Evolutionary conservation across 2,113 vertebrate genomes (phyloP).

Genomic region (Callopanchax toddi): DNA sequence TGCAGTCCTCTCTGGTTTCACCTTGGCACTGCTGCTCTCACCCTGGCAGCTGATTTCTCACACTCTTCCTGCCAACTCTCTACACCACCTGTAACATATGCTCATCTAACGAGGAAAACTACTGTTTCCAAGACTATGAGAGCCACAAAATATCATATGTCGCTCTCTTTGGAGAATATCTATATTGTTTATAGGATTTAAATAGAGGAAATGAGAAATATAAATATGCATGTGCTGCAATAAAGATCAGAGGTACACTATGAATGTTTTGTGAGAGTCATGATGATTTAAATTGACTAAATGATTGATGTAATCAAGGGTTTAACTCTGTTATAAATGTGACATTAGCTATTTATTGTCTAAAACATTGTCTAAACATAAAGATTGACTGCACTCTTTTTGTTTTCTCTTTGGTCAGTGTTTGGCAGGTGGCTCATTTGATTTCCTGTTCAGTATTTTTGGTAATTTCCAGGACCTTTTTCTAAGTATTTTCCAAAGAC

Average conservation of each 20-base stretch:
- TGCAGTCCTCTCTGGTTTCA: constrained; percentile 65
- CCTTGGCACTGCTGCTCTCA: constrained; percentile 63
- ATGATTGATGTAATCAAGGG: too few species aligned
- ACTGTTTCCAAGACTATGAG: constrained; percentile 54
- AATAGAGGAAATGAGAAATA: neutral
- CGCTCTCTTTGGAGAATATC: constrained; percentile 35
- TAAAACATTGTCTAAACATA: too few species aligned
- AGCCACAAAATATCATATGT: constrained; percentile 59
- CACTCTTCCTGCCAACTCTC: constrained; percentile 50
- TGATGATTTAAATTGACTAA: too few species aligned
- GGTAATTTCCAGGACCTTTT: neutral
- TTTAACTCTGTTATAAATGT: too few species aligned
- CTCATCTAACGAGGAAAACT: constrained; percentile 63
- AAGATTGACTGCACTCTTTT: too few species aligned
- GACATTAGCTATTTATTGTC: too few species aligned
- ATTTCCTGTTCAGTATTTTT: neutral
- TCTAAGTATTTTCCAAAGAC: neutral
- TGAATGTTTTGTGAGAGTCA: too few species aligned
- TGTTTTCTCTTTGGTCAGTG: neutral
- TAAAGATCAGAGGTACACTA: neutral
- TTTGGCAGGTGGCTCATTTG: neutral
- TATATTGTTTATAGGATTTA: constrained; percentile 39
- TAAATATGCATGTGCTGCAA: neutral
- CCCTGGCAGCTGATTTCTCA: constrained; percentile 67
- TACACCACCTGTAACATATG: constrained; percentile 78